Conservation (phyloP, 2,113 vertebrate genomes). For the Colaptes auratus region DNA sequence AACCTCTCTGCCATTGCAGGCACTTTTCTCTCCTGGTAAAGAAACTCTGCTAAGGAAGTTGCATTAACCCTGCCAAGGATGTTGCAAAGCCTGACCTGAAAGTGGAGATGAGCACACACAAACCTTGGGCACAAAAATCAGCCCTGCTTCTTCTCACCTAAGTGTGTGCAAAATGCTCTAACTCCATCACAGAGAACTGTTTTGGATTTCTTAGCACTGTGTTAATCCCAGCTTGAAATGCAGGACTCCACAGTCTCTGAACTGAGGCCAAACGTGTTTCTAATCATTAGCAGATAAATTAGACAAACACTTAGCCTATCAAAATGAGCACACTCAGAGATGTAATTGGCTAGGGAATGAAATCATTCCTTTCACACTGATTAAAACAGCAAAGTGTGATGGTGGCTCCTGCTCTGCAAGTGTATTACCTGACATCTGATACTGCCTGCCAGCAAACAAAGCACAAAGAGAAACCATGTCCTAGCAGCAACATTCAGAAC, state of each 20-base stretch:
- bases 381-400: slow-evolving; percentile 4
- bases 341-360: slow-evolving; percentile 38
- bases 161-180: not conserved
- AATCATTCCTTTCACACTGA: slow-evolving; percentile 45
- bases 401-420: not conserved
- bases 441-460: not conserved
- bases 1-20: not conserved
- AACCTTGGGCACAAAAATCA: not conserved
- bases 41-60: not conserved
- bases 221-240: slow-evolving; percentile 7
- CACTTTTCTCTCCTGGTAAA: not conserved
- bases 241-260: slow-evolving; percentile 22
- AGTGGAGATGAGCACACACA: not conserved
- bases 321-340: slow-evolving; percentile 20
- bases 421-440: not conserved
- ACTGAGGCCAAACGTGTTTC: slow-evolving; percentile 43
- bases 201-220: not conserved
- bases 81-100: not conserved
- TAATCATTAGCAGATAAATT: slow-evolving; percentile 59
- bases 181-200: not conserved
- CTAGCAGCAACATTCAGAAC: not conserved
- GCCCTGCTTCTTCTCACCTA: not conserved
- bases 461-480: not conserved
- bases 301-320: slow-evolving; percentile 45
- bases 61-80: not conserved